Conservation (phyloP, 2,888 invertebrate genomes). For the Rhopalosiphum nymphaeae region DNA sequence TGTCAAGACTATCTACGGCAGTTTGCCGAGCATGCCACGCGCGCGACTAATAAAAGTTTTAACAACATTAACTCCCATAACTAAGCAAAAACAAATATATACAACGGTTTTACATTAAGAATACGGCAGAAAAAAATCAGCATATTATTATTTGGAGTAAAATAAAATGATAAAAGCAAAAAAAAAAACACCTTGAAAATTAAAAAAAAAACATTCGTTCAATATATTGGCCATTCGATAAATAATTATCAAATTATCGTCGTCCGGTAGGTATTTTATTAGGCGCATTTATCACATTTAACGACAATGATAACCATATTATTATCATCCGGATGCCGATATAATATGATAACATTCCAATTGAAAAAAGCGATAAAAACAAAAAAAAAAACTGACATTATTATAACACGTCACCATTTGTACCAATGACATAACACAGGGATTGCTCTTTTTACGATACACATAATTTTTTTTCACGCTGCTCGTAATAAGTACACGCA, state of each 20-base stretch:
- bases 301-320: background rate
- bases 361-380: background rate
- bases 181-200: background rate
- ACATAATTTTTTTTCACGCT: background rate
- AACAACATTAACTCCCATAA: slow-evolving; percentile 48
- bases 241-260: background rate
- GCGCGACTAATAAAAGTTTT: slow-evolving; percentile 46
- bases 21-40: slow-evolving; percentile 4
- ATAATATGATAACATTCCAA: slow-evolving; percentile 7
- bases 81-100: slow-evolving; percentile 22
- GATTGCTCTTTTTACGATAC: background rate
- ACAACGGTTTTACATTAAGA: slow-evolving; percentile 33
- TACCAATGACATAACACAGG: background rate
- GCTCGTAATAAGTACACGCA: slow-evolving; percentile 7
- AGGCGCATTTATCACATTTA: background rate
- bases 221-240: background rate
- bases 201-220: background rate
- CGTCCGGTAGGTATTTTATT: background rate
- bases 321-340: background rate
- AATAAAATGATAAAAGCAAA: slow-evolving; percentile 1
- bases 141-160: background rate
- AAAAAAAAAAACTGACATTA: background rate
- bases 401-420: background rate
- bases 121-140: background rate
- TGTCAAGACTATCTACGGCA: slow-evolving; percentile 25